Conservation (phyloP, 92 coral and sea anemone genomes). For the Heliopora coerulea region DNA sequence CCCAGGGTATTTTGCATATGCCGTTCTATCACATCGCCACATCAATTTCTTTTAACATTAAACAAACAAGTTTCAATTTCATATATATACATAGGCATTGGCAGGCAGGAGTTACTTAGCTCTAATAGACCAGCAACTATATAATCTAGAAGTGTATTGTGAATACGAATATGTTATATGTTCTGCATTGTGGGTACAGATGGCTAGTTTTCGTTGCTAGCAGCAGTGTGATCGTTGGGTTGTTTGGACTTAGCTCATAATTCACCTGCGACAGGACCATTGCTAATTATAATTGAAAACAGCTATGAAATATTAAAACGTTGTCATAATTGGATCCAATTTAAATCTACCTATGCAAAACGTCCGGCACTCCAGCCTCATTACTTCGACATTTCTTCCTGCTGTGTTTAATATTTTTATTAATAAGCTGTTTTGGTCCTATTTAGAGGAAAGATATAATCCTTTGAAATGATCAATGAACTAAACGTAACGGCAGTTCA, state of each 20-base stretch:
- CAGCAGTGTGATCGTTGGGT: too few species aligned
- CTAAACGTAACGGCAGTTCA: not conserved
- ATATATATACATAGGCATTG: too few species aligned
- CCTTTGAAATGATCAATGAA: not conserved
- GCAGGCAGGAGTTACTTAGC: too few species aligned
- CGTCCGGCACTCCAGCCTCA: not conserved
- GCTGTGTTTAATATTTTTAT: conserved; percentile 18
- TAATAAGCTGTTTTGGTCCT: conserved; percentile 32
- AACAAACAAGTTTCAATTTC: not conserved
- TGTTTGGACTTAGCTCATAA: conserved; percentile 3
- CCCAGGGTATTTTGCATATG: not conserved
- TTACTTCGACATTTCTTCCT: not conserved
- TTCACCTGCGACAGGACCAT: conserved; percentile 17
- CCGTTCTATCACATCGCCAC: not conserved
- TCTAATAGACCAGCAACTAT: too few species aligned
- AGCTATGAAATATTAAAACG: conserved; percentile 1
- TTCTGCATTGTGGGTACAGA: too few species aligned
- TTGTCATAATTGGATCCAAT: conserved; percentile 36
- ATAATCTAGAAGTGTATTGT: too few species aligned
- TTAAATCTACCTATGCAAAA: conserved; percentile 20
- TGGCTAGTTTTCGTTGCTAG: not conserved
- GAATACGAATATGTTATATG: too few species aligned
- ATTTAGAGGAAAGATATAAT: not conserved
- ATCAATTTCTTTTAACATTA: too few species aligned
- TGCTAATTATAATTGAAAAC: conserved; percentile 32